Base-by-base conservation (phyloP, 2,797 vertebrate genomes). In the Vultur gryphus region DNA sequence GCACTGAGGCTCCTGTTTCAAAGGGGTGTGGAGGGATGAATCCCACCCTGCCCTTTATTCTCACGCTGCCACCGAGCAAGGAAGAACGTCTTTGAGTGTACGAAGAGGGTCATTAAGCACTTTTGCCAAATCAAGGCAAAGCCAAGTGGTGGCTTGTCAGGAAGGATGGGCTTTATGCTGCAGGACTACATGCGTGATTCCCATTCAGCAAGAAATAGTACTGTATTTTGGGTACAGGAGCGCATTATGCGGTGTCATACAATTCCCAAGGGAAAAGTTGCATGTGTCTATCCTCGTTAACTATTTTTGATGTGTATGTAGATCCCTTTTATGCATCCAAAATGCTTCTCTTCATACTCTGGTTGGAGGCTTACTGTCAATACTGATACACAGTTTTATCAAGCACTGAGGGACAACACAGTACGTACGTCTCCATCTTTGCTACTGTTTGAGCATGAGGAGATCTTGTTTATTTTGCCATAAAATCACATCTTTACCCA, bases 371-470 rank as follows among this genome's bases (percentile, higher is more conserved):
- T 67, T 39, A 13, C 20, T 69, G 46, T 55, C 62, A 43, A 37
- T 55, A 57, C 31, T 10, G 28, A 65, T 9, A 37, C 6, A 13
- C 8, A 44, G 25, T 77, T 84, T 71, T 73, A 80, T 26, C 35
- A 21, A 33, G 11, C 21, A 20, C 37, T 8, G n/a, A 83, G 46
- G 43, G 85, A 19, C 17, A 71, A 8, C 62, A 18, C 28, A 8
- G 10, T 43, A n/a, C 1, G 0, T 39, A 13, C 57, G 0, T 35
- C 21, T 83, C 31, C 28, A 31, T 37, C 19, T 62, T 77, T 49
- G 35, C 7, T 70, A 11, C 35, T 20, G 8, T 57, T 73, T 72
- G 16, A 77, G 65, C 6, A 8, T 2, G 4, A 66, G 41, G 18
- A 19, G 28, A 65, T 61, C 31, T 37, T 75, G 12, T n/a, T 82